Evolutionary conservation across 2,113 vertebrate species (phyloP).

Genomic region (Caranx melampygus): DNA sequence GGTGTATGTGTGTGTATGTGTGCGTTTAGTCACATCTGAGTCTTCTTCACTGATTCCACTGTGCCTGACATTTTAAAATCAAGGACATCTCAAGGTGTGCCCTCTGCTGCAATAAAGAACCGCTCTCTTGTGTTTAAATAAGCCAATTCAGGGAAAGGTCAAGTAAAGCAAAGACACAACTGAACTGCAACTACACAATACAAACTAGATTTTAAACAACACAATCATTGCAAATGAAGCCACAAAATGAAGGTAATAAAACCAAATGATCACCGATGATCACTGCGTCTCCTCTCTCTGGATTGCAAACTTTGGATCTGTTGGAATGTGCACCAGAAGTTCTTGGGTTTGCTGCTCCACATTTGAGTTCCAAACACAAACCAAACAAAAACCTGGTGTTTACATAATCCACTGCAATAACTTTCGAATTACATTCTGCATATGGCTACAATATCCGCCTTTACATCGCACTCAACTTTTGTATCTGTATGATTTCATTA

Average conservation of each 20-base stretch:
- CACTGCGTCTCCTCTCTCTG: background rate
- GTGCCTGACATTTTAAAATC: slow-evolving; percentile 33
- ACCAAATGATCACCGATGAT: background rate
- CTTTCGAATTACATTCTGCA: background rate
- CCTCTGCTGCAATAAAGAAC: background rate
- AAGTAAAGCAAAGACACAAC: slow-evolving; percentile 18
- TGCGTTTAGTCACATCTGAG: background rate
- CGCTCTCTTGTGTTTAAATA: background rate
- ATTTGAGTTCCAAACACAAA: background rate
- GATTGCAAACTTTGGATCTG: background rate
- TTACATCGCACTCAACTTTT: background rate
- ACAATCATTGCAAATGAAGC: background rate
- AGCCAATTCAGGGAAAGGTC: slow-evolving; percentile 10
- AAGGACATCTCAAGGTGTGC: slow-evolving; percentile 3
- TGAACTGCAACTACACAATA: background rate
- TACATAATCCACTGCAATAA: background rate
- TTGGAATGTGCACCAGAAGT: background rate
- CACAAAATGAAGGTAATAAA: slow-evolving; percentile 11
- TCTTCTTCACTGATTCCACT: slow-evolving; percentile 9
- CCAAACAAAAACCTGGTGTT: background rate
- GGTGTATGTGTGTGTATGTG: background rate
- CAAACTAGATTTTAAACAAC: background rate
- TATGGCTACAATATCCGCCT: background rate
- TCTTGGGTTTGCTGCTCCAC: background rate
- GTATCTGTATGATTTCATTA: background rate